phyloP scores from a whole-genome alignment of 1,140 invertebrate species.

The Drosophila mojavensis region DNA sequence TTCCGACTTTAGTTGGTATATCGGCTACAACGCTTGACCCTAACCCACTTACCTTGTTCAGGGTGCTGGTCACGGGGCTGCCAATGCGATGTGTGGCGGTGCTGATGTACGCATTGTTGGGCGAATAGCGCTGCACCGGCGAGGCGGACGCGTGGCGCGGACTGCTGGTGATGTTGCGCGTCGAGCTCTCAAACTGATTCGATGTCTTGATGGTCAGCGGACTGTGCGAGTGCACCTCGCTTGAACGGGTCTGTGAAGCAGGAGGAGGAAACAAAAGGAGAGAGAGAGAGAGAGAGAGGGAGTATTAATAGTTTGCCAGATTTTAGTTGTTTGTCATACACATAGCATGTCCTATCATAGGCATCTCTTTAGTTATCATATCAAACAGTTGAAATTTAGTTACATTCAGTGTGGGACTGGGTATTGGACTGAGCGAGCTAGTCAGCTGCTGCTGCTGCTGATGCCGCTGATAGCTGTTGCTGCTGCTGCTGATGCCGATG shows the following conservation, averaged over 20 bases:
- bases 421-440: slow-evolving; percentile 73
- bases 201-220: slow-evolving; percentile 83
- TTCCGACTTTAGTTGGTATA: not conserved
- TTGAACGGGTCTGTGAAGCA: slow-evolving; percentile 72
- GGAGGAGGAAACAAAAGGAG: not conserved
- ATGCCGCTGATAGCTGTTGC: slow-evolving; percentile 38
- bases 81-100: slow-evolving; percentile 81
- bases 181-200: slow-evolving; percentile 69
- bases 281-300: not conserved
- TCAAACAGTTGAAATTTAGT: slow-evolving; percentile 67
- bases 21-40: not conserved
- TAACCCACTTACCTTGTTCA: slow-evolving; percentile 60
- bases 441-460: slow-evolving; percentile 56
- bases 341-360: slow-evolving; percentile 5
- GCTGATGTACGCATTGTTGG: slow-evolving; percentile 76
- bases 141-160: slow-evolving; percentile 77
- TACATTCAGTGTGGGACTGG: slow-evolving; percentile 83
- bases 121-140: slow-evolving; percentile 77
- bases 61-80: slow-evolving; percentile 71
- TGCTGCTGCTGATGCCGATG: slow-evolving; percentile 39
- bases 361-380: slow-evolving; percentile 17
- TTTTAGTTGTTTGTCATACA: not conserved
- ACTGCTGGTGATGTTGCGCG: slow-evolving; percentile 71
- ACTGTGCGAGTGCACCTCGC: slow-evolving; percentile 77
- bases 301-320: not conserved